Percentiles rank a stretch among this genome's conserved stretches.
These are phyloP conservation scores for Fundulus diaphanus DNA, from an alignment of 2,797 vertebrate species.

Conservation along the genomic window DNA sequence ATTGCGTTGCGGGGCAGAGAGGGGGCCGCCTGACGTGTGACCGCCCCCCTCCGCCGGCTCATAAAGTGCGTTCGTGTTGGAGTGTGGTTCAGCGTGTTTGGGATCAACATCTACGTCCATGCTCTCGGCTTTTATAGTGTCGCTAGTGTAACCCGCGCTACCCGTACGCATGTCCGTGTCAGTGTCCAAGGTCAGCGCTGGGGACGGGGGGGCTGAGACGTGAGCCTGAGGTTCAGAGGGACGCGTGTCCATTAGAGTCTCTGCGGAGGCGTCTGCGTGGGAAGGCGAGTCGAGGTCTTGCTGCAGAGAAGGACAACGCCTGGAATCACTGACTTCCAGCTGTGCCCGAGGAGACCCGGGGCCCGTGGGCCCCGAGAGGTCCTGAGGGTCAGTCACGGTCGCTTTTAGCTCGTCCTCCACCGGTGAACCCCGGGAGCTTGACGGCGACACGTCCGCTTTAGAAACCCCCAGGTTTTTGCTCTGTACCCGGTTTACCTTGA, in stretches of 20 bases:
- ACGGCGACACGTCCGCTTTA: slow-evolving; percentile 37
- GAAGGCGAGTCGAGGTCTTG: slow-evolving; percentile 42
- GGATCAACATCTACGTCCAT: slow-evolving; percentile 28
- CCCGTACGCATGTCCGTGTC: slow-evolving; percentile 32
- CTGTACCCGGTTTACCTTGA: slow-evolving; percentile 82
- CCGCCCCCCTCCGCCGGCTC: slow-evolving; percentile 61
- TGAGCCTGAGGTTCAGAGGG: slow-evolving; percentile 32
- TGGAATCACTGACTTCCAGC: slow-evolving; percentile 41
- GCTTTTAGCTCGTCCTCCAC: slow-evolving; percentile 44
- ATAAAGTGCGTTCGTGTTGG: slow-evolving; percentile 64
- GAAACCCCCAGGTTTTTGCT: slow-evolving; percentile 66
- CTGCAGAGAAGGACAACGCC: slow-evolving; percentile 44
- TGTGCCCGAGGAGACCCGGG: slow-evolving; percentile 22
- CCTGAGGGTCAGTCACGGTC: slow-evolving; percentile 34
- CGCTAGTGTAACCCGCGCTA: slow-evolving; percentile 30
- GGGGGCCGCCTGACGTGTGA: slow-evolving; percentile 29
- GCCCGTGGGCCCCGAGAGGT: slow-evolving; percentile 42
- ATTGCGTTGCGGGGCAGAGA: slow-evolving; percentile 27
- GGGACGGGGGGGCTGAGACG: slow-evolving; percentile 31
- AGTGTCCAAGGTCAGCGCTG: slow-evolving; percentile 37
- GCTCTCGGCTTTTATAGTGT: slow-evolving; percentile 45
- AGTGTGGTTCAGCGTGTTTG: slow-evolving; percentile 46
- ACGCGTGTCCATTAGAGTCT: slow-evolving; percentile 34
- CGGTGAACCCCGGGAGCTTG: slow-evolving; percentile 35
- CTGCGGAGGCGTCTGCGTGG: slow-evolving; percentile 37